Conservation (phyloP, 1,140 invertebrate species). For the Drosophila takahashii region DNA sequence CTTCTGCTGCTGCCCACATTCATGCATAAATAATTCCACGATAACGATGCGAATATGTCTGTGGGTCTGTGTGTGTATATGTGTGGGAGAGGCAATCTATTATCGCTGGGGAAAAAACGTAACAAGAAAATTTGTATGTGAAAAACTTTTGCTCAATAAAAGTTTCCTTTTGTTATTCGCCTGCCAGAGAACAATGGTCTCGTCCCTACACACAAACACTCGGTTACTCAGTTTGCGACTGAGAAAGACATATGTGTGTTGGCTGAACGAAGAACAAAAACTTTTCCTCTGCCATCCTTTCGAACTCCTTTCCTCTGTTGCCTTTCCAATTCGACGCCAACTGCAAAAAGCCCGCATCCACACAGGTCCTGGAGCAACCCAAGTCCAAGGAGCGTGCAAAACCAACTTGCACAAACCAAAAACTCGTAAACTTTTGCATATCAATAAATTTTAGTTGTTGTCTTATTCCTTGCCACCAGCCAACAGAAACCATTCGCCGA, state of each 20-base stretch:
- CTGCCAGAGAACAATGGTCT: slow-evolving; percentile 69
- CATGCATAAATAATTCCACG: slow-evolving; percentile 78
- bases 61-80: slow-evolving; percentile 9
- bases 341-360: slow-evolving; percentile 45
- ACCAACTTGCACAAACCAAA: slow-evolving; percentile 54
- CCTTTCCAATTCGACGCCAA: slow-evolving; percentile 47
- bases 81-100: slow-evolving; percentile 68
- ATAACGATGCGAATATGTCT: slow-evolving; percentile 70
- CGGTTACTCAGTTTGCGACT: neutral
- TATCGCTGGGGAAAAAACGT: slow-evolving; percentile 62
- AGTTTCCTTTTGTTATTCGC: slow-evolving; percentile 75
- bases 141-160: slow-evolving; percentile 79
- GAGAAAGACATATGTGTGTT: slow-evolving; percentile 58
- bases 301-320: slow-evolving; percentile 37
- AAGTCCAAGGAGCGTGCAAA: slow-evolving; percentile 15
- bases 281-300: slow-evolving; percentile 38
- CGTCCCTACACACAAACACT: slow-evolving; percentile 10
- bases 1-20: slow-evolving; percentile 46
- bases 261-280: slow-evolving; percentile 51
- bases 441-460: slow-evolving; percentile 70
- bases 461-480: neutral
- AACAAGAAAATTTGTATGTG: slow-evolving; percentile 80
- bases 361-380: slow-evolving; percentile 1
- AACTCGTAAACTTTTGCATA: slow-evolving; percentile 79
- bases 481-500: slow-evolving; percentile 41